phyloP scores from a whole-genome alignment of 2,888 invertebrate species.

The Rugalucina vietnamica region DNA sequence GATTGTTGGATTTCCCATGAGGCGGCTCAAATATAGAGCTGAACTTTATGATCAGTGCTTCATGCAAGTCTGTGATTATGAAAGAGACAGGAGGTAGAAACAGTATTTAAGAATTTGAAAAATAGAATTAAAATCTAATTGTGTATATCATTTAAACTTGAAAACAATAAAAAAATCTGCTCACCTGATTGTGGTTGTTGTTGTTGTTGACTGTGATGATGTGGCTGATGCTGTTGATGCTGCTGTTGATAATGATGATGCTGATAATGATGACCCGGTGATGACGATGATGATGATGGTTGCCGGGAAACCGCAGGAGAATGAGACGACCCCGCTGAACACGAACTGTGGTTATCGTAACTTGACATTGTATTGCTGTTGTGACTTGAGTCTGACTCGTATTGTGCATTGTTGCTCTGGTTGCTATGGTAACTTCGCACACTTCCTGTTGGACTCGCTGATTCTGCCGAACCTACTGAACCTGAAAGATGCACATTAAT shows the following conservation, averaged over 20 bases:
- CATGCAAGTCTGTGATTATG: too few species aligned
- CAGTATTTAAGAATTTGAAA: too few species aligned
- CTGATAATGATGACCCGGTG: background rate
- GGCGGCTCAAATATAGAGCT: too few species aligned
- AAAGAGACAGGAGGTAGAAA: too few species aligned
- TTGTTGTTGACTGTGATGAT: constrained; percentile 18
- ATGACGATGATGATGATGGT: constrained; percentile 64
- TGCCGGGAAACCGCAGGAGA: constrained; percentile 65
- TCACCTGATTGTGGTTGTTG: constrained; percentile 65
- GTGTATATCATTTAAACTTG: too few species aligned
- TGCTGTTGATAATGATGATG: constrained; percentile 29
- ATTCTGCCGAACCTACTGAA: constrained; percentile 89
- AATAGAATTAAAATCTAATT: too few species aligned
- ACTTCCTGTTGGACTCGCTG: constrained; percentile 87
- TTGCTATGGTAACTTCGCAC: constrained; percentile 77
- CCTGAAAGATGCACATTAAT: too few species aligned
- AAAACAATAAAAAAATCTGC: too few species aligned
- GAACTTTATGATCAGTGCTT: too few species aligned
- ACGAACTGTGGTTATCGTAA: constrained; percentile 82
- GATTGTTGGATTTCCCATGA: too few species aligned
- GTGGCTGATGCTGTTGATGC: constrained; percentile 23
- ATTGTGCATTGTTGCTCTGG: constrained; percentile 70
- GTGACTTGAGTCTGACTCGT: constrained; percentile 83
- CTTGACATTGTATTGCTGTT: constrained; percentile 77
- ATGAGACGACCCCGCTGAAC: constrained; percentile 78